phyloP scores from a whole-genome alignment of 2,113 vertebrate genomes.

The Mormyrus lacerda region DNA sequence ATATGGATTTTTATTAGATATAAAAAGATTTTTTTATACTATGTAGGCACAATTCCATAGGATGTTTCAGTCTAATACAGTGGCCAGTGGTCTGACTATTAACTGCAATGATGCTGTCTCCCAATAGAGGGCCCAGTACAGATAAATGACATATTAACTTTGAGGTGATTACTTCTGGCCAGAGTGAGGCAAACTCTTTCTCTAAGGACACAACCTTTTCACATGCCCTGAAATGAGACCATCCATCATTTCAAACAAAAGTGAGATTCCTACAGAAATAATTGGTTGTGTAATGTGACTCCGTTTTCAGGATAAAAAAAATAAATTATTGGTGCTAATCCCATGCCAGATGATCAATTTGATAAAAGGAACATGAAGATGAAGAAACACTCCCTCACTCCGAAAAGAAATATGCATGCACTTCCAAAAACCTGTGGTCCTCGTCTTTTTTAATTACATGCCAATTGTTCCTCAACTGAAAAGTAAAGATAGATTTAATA shows the following conservation, averaged over 20 bases:
- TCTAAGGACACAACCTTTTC: conserved; percentile 11
- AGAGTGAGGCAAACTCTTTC: background rate
- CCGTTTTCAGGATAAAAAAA: background rate
- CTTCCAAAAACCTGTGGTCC: background rate
- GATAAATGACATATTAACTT: conserved; percentile 13
- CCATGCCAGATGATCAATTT: background rate
- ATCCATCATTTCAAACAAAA: background rate
- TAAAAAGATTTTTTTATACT: background rate
- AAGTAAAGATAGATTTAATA: background rate
- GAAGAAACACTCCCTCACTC: background rate
- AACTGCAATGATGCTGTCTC: conserved; percentile 8
- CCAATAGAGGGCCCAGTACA: conserved; percentile 17
- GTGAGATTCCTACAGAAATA: background rate
- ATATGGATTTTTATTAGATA: background rate
- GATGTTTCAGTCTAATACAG: background rate
- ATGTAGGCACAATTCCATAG: background rate
- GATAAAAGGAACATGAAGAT: background rate
- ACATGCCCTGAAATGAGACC: conserved; percentile 8
- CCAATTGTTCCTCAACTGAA: background rate
- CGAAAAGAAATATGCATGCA: background rate
- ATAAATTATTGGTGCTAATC: background rate
- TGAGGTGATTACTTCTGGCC: conserved; percentile 2
- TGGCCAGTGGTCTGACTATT: background rate
- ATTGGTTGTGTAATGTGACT: background rate
- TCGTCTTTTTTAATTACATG: background rate